These are phyloP conservation scores for Spea hammondii DNA, from an alignment of 2,797 vertebrate species.

Conservation along the genomic window DNA sequence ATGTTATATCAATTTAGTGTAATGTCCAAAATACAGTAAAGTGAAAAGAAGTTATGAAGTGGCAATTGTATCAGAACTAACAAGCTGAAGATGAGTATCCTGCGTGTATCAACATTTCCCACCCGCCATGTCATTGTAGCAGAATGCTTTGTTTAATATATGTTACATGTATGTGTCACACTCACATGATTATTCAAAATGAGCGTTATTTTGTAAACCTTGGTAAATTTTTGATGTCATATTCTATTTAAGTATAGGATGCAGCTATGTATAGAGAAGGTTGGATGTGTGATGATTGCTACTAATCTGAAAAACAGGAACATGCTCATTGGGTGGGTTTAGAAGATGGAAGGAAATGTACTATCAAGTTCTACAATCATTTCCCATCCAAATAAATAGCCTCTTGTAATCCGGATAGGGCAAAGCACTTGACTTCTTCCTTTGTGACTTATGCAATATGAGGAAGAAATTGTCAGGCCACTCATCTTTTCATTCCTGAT, in stretches of 20 bases:
- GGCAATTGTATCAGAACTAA: not conserved
- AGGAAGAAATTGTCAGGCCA: not conserved
- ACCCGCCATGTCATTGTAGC: not conserved
- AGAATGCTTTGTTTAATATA: not conserved
- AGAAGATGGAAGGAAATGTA: slow-evolving; percentile 40
- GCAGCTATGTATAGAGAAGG: slow-evolving; percentile 32
- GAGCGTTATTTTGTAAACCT: not conserved
- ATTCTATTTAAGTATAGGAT: slow-evolving; percentile 26
- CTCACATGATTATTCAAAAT: not conserved
- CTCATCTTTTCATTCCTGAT: not conserved
- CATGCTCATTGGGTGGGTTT: slow-evolving; percentile 38
- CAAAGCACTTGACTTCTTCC: not conserved
- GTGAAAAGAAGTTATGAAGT: not conserved
- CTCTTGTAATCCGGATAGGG: not conserved
- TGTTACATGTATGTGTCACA: not conserved
- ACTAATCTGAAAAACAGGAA: slow-evolving; percentile 42
- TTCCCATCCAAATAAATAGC: slow-evolving; percentile 36
- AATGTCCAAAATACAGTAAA: no score
- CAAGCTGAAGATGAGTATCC: not conserved
- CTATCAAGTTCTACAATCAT: slow-evolving; percentile 24
- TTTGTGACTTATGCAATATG: not conserved
- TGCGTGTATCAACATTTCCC: not conserved
- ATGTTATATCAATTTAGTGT: no score
- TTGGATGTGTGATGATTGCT: not conserved
- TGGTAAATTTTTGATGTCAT: slow-evolving; percentile 17